Evolutionary conservation across 1,140 invertebrate species (phyloP), one percentile per base, ranked within the genome.

Genomic region (Zeugodacus cucurbitae): DNA sequence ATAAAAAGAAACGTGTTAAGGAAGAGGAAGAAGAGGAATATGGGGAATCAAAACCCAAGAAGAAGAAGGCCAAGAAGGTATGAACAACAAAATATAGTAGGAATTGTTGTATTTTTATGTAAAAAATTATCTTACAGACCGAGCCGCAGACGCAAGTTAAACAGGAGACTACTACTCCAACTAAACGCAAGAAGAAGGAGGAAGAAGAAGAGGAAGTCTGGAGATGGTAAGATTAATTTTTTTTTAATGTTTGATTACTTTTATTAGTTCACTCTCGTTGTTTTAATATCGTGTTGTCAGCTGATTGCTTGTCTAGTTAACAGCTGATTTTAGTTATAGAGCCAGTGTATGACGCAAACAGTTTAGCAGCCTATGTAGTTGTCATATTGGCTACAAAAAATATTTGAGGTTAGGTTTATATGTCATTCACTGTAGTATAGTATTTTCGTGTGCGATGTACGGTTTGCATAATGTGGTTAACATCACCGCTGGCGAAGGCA

Each of bases 171-270:
- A 91, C 91, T 87, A 93, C 94, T 90, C 95, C 94, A 82, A 95
- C 94, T 59, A 96, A 96, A 89, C 92, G 94, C 26, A 94, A 92
- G 89, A 95, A 95, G 89, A 97, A 97, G 89, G 96, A 97, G 89
- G 97, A 97, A 89, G 96, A 97, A 91, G 95, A 96, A 90, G 95
- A 95, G 91, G 96, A 98, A 94, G 97, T 98, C 89, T 99, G 98
- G 98, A 98, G 98, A 96, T 99, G 98, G 97, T 98, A 94, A 95
- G 94, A 93, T 29, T 87, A 7, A n/a, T 37, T 74, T 74, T 20
- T 34, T 17, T 74, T 3, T 4, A 5, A 44, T 5, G 11, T 20
- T 48, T 20, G 17, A 17, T 82, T n/a, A 54, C 14, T 54, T 54
- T 0, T 20, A 48, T 48, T 48, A 48, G 44, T 48, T 48, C 11